phyloP scores from a whole-genome alignment of 2,113 vertebrate species.

The Stercorarius parasiticus region DNA sequence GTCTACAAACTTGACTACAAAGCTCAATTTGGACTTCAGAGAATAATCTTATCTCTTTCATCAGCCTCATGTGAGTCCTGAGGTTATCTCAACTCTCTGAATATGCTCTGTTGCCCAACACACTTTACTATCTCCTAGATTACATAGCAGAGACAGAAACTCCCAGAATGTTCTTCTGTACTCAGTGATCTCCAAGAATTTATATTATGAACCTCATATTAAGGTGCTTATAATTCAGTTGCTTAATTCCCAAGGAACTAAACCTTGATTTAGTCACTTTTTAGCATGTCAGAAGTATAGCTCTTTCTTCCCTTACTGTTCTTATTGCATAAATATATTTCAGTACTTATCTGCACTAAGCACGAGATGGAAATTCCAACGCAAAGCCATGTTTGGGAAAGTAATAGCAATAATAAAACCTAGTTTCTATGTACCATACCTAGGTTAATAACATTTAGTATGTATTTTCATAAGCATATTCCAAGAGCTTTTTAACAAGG shows the following conservation, averaged over 20 bases:
- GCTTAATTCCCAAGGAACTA: not conserved
- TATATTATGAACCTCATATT: not conserved
- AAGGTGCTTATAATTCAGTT: not conserved
- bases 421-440: not conserved
- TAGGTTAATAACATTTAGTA: not conserved
- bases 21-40: not conserved
- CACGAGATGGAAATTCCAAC: not conserved
- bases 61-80: not conserved
- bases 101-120: not conserved
- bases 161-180: not conserved
- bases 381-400: not conserved
- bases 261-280: slow-evolving; percentile 8
- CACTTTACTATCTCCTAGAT: not conserved
- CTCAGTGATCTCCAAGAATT: not conserved
- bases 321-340: not conserved
- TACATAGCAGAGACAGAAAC: not conserved
- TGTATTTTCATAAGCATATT: not conserved
- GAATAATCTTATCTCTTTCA: not conserved
- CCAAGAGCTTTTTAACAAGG: slow-evolving; percentile 35
- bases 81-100: not conserved
- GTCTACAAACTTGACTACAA: not conserved
- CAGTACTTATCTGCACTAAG: not conserved
- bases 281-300: not conserved
- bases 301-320: not conserved
- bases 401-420: not conserved